Evolutionary conservation across 1,140 invertebrate species (phyloP), one percentile per base, ranked within the genome.

Genomic region (Saccostrea glomerata): DNA sequence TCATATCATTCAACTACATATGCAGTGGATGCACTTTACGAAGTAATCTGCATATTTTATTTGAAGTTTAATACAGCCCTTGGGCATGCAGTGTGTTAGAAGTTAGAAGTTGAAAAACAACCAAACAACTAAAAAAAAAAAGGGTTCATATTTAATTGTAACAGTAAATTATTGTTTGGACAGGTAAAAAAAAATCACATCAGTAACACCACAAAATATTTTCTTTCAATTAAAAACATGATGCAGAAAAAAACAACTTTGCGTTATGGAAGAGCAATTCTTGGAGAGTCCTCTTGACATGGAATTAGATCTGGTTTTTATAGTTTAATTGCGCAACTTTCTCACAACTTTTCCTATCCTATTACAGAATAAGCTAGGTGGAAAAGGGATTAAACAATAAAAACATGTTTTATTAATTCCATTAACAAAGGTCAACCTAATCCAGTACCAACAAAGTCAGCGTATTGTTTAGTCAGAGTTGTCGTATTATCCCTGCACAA

Each of bases 391-490:
- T 77, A 66, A 36, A 15, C 25, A 77, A 77, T 12, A 77, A 3
- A 73, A 77, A 77, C 17, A 77, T 25, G 13, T 6, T 40, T 77
- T 25, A 77, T 77, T 77, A 77, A 77, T 77, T 77, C 70, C 70
- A 77, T 77, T 77, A 77, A 77, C 70, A 77, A 77, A 77, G 70
- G 70, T 77, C 70, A 77, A 36, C 70, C 25, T 77, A 77, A 77
- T 77, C 70, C 70, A 13, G 70, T 11, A 77, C 23, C 23, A 77
- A 12, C 70, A 77, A 30, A 30, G 70, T 77, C 70, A 77, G 25
- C 15, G 30, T 77, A 36, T 25, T 77, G 70, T 77, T 77, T 77
- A 77, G 70, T 77, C 70, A 77, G 13, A 77, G 25, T 47, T 47
- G 47, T 25, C 13, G 23, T 17, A 30, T 77, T 77, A 77, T 77